Conservation (phyloP, 2,888 invertebrate genomes). For the Rhogogaster chlorosoma region DNA sequence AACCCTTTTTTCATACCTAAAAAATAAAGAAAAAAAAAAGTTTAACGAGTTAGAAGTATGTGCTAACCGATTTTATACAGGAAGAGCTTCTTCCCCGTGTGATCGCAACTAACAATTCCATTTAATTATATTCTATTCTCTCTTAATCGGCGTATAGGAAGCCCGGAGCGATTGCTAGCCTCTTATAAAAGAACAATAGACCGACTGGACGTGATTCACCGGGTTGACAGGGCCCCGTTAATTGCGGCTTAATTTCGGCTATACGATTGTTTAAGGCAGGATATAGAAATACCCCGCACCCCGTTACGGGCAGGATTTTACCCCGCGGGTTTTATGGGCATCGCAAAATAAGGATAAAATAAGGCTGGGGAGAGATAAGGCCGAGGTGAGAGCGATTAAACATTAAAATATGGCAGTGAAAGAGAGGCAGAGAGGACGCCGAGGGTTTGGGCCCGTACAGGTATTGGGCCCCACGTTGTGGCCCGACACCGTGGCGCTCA, state of each 20-base stretch:
- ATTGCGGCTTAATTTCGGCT: slow-evolving; percentile 43
- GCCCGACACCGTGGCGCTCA: slow-evolving; percentile 40
- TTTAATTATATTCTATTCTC: slow-evolving; percentile 18
- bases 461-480: slow-evolving; percentile 36
- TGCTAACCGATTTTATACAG: background rate
- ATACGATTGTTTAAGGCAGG: background rate
- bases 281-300: background rate
- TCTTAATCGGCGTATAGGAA: slow-evolving; percentile 1
- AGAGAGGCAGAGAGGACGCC: slow-evolving; percentile 24
- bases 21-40: no score
- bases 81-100: background rate
- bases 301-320: background rate
- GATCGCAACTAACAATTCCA: background rate
- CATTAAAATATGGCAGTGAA: slow-evolving; percentile 70
- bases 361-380: slow-evolving; percentile 61
- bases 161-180: slow-evolving; percentile 41
- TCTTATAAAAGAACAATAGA: slow-evolving; percentile 33
- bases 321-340: slow-evolving; percentile 21
- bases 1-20: background rate
- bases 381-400: slow-evolving; percentile 73
- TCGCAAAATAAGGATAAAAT: slow-evolving; percentile 34
- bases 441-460: slow-evolving; percentile 17
- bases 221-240: slow-evolving; percentile 31
- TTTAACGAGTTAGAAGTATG: background rate
- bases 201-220: slow-evolving; percentile 36